Evolutionary conservation across 2,113 vertebrate species (phyloP).

Genomic region (Gymnarchus niloticus): DNA sequence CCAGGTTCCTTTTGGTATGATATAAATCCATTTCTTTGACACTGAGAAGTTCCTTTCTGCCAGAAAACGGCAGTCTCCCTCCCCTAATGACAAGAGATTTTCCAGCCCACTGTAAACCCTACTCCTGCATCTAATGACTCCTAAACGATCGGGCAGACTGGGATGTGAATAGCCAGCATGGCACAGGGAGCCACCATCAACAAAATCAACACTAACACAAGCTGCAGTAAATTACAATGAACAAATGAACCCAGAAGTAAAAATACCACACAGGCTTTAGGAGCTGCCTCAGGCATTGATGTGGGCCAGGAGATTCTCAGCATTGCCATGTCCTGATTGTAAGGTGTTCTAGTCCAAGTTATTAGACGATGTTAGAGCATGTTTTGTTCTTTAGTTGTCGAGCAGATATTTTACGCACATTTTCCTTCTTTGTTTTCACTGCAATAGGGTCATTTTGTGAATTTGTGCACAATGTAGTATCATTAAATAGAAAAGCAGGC

Average conservation of each 20-base stretch:
- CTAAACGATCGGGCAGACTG: conserved; percentile 9
- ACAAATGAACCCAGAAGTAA: conserved; percentile 15
- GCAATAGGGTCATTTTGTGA: background rate
- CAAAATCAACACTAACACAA: conserved; percentile 21
- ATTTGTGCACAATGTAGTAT: background rate
- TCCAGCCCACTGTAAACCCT: conserved; percentile 27
- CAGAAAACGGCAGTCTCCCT: conserved; percentile 15
- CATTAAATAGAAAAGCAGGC: background rate
- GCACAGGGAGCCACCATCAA: conserved; percentile 27
- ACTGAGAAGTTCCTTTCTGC: background rate
- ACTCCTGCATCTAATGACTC: conserved; percentile 45
- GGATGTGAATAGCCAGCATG: background rate
- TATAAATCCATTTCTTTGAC: background rate
- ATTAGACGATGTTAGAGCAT: no score
- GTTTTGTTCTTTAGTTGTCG: background rate
- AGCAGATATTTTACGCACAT: background rate
- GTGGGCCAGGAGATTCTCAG: background rate
- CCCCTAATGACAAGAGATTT: conserved; percentile 18
- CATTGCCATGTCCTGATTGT: background rate
- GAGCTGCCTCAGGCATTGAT: background rate
- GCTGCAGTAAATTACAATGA: conserved; percentile 30
- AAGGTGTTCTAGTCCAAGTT: background rate
- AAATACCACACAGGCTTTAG: background rate
- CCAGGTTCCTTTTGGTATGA: background rate
- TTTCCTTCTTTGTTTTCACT: background rate